A percentile compares a stretch with the other conserved stretches of the same genome.
Evolutionary conservation across 2,888 invertebrate genomes (phyloP).

Genomic region (Yponomeuta cagnagella): DNA sequence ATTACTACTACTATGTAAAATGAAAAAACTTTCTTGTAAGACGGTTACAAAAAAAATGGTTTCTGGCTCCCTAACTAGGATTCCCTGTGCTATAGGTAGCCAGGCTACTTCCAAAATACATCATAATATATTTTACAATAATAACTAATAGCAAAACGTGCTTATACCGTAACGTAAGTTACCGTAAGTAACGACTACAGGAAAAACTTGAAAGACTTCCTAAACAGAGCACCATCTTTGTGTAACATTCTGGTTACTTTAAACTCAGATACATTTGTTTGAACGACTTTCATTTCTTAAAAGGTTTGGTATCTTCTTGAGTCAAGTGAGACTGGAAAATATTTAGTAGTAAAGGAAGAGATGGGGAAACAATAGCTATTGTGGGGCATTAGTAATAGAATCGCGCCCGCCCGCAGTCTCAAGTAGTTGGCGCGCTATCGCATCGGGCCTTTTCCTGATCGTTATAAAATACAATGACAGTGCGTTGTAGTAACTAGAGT

Average conservation of each 20-base stretch:
- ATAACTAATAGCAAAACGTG: no score
- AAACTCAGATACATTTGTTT: not conserved
- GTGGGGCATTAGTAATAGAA: slow-evolving; percentile 41
- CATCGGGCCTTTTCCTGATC: not conserved
- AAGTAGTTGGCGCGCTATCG: slow-evolving; percentile 27
- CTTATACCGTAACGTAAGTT: no score
- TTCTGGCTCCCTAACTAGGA: no score
- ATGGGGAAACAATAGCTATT: slow-evolving; percentile 37
- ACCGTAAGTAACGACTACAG: no score
- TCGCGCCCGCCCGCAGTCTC: slow-evolving; percentile 30
- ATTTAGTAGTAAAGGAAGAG: not conserved
- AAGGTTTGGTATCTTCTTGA: slow-evolving; percentile 4
- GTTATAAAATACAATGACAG: not conserved
- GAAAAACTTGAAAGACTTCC: not conserved
- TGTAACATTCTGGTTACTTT: no score
- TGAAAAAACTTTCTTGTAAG: no score
- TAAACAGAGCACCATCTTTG: not conserved
- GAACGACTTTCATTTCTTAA: slow-evolving; percentile 12
- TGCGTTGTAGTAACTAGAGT: no score
- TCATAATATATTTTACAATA: no score
- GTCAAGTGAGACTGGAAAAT: not conserved
- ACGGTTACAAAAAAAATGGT: no score
- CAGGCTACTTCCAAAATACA: no score
- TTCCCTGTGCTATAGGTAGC: no score
- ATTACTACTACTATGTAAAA: no score